A percentile compares a stretch with the other conserved stretches of the same genome.
phyloP scores from a whole-genome alignment of 2,888 invertebrate species.

The Agrilus mali region DNA sequence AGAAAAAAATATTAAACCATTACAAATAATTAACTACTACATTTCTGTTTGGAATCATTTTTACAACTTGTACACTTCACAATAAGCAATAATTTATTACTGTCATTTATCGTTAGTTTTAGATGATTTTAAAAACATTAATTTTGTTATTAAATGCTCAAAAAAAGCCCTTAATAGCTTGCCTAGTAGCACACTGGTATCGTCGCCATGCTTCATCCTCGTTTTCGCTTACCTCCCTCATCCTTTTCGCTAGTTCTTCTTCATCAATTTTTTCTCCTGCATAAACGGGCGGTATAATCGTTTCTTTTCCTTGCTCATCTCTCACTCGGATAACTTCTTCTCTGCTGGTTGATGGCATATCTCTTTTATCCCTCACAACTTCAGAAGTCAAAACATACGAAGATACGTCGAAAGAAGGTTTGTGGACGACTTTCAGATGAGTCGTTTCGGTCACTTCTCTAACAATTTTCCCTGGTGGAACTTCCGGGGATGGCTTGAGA shows the following conservation, averaged over 20 bases:
- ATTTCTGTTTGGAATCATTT: too few species aligned
- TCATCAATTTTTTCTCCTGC: slow-evolving; percentile 15
- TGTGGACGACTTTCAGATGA: slow-evolving; percentile 39
- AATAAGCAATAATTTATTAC: too few species aligned
- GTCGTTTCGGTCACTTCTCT: slow-evolving; percentile 39
- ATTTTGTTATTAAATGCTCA: slow-evolving; percentile 17
- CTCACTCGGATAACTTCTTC: slow-evolving; percentile 11
- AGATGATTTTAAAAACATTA: too few species aligned
- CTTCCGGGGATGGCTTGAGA: slow-evolving; percentile 30
- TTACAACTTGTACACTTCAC: too few species aligned
- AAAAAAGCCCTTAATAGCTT: slow-evolving; percentile 45
- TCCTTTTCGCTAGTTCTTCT: slow-evolving; percentile 29
- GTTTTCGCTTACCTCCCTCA: slow-evolving; percentile 38
- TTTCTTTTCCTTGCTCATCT: slow-evolving; percentile 6
- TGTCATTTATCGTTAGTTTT: too few species aligned
- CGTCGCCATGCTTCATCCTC: slow-evolving; percentile 35
- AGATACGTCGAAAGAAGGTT: slow-evolving; percentile 38
- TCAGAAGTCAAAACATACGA: slow-evolving; percentile 42
- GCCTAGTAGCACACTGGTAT: slow-evolving; percentile 41
- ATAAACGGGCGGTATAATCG: slow-evolving; percentile 3
- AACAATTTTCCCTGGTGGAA: slow-evolving; percentile 36
- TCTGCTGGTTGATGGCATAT: slow-evolving; percentile 12
- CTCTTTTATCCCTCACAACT: slow-evolving; percentile 31
- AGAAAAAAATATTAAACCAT: too few species aligned
- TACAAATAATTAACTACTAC: too few species aligned